These are phyloP conservation scores for Sinhomidia bicolor DNA, from an alignment of 2,888 invertebrate genomes.

Conservation along the genomic window DNA sequence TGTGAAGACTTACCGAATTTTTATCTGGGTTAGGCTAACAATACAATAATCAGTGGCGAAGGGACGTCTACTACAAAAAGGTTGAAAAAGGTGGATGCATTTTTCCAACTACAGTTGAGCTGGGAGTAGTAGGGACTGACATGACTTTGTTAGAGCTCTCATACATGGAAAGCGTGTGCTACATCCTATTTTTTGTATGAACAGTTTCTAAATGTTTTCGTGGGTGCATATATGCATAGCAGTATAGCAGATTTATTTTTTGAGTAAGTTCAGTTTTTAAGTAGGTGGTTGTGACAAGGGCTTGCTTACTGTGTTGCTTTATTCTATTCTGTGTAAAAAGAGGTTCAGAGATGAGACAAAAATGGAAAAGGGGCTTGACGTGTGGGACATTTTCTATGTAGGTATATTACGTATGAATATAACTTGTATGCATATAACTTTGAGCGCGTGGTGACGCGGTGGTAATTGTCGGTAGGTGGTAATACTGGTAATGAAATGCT, in stretches of 20 bases:
- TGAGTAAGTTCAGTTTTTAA: too few relatives aligned
- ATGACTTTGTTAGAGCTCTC: background rate
- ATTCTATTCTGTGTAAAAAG: background rate
- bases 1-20: background rate
- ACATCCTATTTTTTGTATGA: background rate
- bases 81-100: background rate
- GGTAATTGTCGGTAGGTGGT: background rate
- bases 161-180: background rate
- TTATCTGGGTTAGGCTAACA: conserved; percentile 45
- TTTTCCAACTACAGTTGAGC: background rate
- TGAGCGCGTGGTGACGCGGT: conserved; percentile 21
- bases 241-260: too few relatives aligned
- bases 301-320: background rate
- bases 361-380: conserved; percentile 61
- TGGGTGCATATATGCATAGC: background rate
- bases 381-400: conserved; percentile 52
- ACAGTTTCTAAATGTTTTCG: background rate
- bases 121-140: background rate
- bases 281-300: background rate
- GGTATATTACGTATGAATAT: background rate
- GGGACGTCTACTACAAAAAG: conserved; percentile 8
- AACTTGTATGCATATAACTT: background rate
- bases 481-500: background rate
- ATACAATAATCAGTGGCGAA: background rate
- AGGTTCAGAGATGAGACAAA: conserved; percentile 32